Conservation (phyloP, 2,113 vertebrate species). For the Thunnus maccoyii region DNA sequence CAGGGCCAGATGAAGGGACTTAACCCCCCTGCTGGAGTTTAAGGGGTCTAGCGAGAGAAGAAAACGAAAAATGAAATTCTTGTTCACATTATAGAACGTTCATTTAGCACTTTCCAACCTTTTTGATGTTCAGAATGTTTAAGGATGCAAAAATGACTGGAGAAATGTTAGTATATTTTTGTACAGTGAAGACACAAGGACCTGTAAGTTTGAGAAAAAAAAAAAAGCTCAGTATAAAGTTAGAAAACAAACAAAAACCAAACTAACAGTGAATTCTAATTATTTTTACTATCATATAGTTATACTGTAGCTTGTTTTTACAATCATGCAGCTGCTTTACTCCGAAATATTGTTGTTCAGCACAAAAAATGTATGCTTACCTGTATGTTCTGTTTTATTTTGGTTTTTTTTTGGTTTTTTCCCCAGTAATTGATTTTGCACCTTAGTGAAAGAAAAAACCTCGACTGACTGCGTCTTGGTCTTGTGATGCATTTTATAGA, state of each 20-base stretch:
- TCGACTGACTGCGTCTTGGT: constrained; percentile 90
- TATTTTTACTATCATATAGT: constrained; percentile 87
- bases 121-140: constrained; percentile 86
- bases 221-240: constrained; percentile 69
- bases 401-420: constrained; percentile 9
- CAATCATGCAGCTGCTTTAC: constrained; percentile 85
- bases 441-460: constrained; percentile 85
- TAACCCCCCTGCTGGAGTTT: constrained; percentile 54
- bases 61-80: constrained; percentile 43
- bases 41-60: constrained; percentile 32
- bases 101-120: constrained; percentile 86
- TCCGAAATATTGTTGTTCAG: constrained; percentile 81
- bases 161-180: constrained; percentile 88
- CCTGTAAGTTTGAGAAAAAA: constrained; percentile 68
- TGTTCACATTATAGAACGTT: constrained; percentile 73
- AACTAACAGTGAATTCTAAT: constrained; percentile 81
- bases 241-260: constrained; percentile 75
- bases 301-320: constrained; percentile 85
- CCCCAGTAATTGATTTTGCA: constrained; percentile 81
- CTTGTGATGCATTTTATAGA: constrained; percentile 91
- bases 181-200: constrained; percentile 83
- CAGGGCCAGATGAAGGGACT: constrained; percentile 66
- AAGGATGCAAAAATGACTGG: constrained; percentile 85
- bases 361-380: constrained; percentile 84
- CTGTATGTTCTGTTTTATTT: constrained; percentile 68